Evolutionary conservation across 35 echinoderm and acorn worm species (phyloP).

Genomic region (Patiria miniata): DNA sequence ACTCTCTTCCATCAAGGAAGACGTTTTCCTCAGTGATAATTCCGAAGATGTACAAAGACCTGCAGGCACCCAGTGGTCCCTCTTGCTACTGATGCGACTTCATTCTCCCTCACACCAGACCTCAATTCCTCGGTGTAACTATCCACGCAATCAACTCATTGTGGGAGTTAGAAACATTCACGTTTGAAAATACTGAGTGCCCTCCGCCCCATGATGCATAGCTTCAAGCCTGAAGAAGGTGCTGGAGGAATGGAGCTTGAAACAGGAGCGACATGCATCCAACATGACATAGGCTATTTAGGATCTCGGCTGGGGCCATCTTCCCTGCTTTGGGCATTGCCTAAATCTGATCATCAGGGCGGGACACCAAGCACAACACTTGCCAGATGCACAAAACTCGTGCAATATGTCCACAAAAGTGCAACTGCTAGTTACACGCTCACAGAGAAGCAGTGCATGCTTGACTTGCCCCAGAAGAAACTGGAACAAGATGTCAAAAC

Average conservation of each 20-base stretch:
- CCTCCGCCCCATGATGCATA: slow-evolving; percentile 23
- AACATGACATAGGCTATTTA: slow-evolving; percentile 21
- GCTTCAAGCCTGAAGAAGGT: neutral
- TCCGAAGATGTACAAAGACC: slow-evolving; percentile 33
- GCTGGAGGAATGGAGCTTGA: neutral
- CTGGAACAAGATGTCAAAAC: slow-evolving; percentile 38
- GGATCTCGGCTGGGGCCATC: neutral
- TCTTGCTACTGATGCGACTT: neutral
- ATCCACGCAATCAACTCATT: neutral
- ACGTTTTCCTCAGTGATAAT: neutral
- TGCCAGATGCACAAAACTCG: slow-evolving; percentile 41
- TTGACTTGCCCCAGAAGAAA: neutral
- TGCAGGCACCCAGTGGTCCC: neutral
- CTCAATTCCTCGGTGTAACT: slow-evolving; percentile 40
- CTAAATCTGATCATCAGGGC: slow-evolving; percentile 39
- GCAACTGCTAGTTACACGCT: slow-evolving; percentile 18
- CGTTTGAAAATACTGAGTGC: slow-evolving; percentile 1
- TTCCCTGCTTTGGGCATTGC: slow-evolving; percentile 44
- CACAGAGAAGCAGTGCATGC: neutral
- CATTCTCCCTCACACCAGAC: slow-evolving; percentile 36
- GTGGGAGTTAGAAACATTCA: slow-evolving; percentile 23
- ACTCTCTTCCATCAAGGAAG: slow-evolving; percentile 40
- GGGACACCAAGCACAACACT: slow-evolving; percentile 3
- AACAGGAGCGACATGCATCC: neutral
- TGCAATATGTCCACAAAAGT: slow-evolving; percentile 34